Conservation (phyloP, 2,113 vertebrate species). For the Oenanthe oenanthe region DNA sequence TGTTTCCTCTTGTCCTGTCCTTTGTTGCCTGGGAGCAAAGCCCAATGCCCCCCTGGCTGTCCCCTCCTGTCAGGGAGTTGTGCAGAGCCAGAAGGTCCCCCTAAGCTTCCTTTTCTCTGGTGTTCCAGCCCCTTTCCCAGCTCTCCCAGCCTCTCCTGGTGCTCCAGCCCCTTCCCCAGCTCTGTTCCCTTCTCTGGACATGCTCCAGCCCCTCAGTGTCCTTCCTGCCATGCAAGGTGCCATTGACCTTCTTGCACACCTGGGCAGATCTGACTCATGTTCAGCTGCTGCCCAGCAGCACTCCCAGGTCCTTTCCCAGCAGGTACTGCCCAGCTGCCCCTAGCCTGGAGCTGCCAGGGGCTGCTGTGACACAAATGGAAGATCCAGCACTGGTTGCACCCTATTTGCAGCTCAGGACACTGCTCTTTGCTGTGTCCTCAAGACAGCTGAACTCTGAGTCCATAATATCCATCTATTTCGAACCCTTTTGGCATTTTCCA, state of each 20-base stretch:
- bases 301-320: background rate
- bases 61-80: background rate
- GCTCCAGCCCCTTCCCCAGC: background rate
- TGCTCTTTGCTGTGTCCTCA: background rate
- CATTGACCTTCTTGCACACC: background rate
- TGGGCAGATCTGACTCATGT: background rate
- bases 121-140: background rate
- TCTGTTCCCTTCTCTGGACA: rapidly evolving
- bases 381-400: background rate
- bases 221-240: background rate
- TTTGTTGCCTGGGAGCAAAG: background rate
- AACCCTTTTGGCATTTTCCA: background rate
- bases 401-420: background rate
- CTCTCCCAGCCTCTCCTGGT: background rate
- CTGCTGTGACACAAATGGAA: background rate
- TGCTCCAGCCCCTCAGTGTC: rapidly evolving
- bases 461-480: background rate
- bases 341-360: background rate
- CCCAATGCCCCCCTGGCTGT: rapidly evolving
- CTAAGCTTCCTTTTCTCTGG: background rate
- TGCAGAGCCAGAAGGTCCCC: background rate
- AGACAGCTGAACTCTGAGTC: background rate
- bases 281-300: background rate
- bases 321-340: background rate
- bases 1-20: rapidly evolving